Evolutionary conservation across 2,888 invertebrate genomes (phyloP).

Genomic region (Lasioglossum figueresi): DNA sequence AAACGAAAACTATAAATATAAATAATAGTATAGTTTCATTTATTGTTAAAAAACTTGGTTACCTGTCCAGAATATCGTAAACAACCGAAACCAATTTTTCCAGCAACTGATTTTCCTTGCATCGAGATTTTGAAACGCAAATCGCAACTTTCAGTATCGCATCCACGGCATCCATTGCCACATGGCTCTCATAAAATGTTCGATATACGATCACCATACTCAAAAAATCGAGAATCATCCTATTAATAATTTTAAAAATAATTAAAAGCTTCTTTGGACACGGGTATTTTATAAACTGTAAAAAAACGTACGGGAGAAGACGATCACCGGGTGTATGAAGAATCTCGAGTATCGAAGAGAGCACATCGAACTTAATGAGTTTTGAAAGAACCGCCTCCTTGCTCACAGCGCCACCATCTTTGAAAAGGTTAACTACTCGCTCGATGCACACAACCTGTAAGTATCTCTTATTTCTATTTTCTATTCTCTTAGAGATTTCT

Average conservation of each 20-base stretch:
- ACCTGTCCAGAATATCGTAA: conserved; percentile 57
- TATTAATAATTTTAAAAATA: conserved; percentile 6
- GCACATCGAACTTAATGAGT: conserved; percentile 60
- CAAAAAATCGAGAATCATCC: conserved; percentile 57
- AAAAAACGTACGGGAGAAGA: conserved; percentile 42
- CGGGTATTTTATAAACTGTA: background rate
- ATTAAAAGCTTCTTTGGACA: background rate
- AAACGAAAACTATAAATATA: background rate
- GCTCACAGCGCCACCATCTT: background rate
- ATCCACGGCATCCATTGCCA: conserved; percentile 55
- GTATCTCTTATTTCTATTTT: background rate
- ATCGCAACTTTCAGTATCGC: conserved; percentile 61
- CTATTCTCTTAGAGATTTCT: too few relatives aligned
- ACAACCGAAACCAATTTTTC: conserved; percentile 38
- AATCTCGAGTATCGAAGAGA: conserved; percentile 51
- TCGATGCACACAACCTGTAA: conserved; percentile 43
- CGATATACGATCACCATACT: conserved; percentile 38
- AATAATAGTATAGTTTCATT: background rate
- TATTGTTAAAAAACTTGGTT: background rate
- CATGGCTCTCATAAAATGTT: conserved; percentile 63
- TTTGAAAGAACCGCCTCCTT: conserved; percentile 36
- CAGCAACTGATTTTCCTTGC: conserved; percentile 28
- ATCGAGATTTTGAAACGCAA: conserved; percentile 45
- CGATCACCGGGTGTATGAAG: conserved; percentile 46
- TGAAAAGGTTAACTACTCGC: conserved; percentile 35